phyloP scores from a whole-genome alignment of 2,797 vertebrate species.

The Xiphophorus birchmanni region DNA sequence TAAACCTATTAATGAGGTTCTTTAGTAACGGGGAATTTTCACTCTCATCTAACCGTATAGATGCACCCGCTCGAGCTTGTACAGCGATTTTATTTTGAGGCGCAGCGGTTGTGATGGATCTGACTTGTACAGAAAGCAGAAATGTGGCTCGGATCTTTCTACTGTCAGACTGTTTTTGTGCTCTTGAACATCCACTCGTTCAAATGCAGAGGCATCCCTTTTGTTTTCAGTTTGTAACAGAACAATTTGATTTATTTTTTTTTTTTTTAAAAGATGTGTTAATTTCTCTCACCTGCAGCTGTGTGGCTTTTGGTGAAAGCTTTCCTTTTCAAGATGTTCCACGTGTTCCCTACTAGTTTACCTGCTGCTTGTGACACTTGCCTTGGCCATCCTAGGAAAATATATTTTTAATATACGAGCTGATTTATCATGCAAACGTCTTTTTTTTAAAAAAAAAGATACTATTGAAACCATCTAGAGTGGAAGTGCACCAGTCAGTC shows the following conservation, averaged over 20 bases:
- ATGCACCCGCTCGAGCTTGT: constrained; percentile 63
- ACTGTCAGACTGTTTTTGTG: constrained; percentile 17
- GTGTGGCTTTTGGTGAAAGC: neutral
- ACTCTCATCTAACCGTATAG: constrained; percentile 13
- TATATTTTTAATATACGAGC: neutral
- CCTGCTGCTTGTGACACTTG: neutral
- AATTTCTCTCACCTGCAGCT: neutral
- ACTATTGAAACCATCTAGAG: neutral
- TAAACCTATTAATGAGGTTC: constrained; percentile 53
- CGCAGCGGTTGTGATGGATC: constrained; percentile 52
- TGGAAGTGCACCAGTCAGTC: neutral
- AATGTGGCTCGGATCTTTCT: constrained; percentile 36
- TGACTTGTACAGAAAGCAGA: constrained; percentile 53
- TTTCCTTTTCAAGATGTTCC: neutral
- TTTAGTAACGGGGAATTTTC: constrained; percentile 51
- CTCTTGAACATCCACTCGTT: constrained; percentile 25
- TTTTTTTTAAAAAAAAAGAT: no score
- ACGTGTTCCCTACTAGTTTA: neutral
- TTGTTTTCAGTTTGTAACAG: constrained; percentile 37
- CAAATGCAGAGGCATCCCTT: constrained; percentile 23
- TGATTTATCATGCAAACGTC: neutral
- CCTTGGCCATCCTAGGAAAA: neutral
- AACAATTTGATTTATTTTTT: neutral
- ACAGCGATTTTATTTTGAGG: constrained; percentile 46
- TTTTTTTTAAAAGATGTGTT: neutral